Conservation (phyloP, 2,797 vertebrate genomes). For the Thaleichthys pacificus region DNA sequence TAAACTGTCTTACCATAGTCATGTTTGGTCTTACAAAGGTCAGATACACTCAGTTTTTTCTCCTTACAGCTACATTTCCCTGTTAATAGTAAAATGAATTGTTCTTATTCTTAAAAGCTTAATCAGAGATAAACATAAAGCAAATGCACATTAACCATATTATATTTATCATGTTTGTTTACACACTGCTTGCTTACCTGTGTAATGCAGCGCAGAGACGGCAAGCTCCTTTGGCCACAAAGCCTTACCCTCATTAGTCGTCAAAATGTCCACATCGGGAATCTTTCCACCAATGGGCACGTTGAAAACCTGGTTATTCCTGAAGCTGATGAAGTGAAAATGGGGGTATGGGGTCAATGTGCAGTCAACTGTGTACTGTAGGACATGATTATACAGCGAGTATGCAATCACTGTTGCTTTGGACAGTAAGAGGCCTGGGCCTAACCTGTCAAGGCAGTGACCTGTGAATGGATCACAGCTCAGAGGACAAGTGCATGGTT, state of each 20-base stretch:
- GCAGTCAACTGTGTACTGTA: background rate
- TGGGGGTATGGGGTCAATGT: constrained; percentile 1
- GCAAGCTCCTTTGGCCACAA: constrained; percentile 82
- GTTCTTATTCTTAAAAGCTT: no score
- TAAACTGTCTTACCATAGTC: constrained; percentile 79
- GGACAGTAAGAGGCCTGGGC: background rate
- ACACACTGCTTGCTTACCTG: constrained; percentile 69
- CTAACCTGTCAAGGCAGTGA: constrained; percentile 76
- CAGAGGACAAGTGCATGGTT: constrained; percentile 77
- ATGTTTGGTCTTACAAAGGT: constrained; percentile 86
- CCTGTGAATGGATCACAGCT: constrained; percentile 81
- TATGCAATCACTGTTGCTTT: background rate
- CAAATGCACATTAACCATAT: background rate
- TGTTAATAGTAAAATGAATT: constrained; percentile 47
- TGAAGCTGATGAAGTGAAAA: constrained; percentile 60
- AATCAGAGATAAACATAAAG: background rate
- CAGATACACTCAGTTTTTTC: constrained; percentile 76
- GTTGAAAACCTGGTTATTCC: constrained; percentile 73
- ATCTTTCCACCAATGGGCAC: constrained; percentile 85
- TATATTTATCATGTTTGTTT: background rate
- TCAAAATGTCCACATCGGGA: constrained; percentile 70
- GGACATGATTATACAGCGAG: background rate
- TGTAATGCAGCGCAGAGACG: constrained; percentile 82
- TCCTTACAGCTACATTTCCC: constrained; percentile 90
- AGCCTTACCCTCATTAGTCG: constrained; percentile 70